Evolutionary conservation across 2,113 vertebrate species (phyloP).

Genomic region (Pangasianodon gigas): DNA sequence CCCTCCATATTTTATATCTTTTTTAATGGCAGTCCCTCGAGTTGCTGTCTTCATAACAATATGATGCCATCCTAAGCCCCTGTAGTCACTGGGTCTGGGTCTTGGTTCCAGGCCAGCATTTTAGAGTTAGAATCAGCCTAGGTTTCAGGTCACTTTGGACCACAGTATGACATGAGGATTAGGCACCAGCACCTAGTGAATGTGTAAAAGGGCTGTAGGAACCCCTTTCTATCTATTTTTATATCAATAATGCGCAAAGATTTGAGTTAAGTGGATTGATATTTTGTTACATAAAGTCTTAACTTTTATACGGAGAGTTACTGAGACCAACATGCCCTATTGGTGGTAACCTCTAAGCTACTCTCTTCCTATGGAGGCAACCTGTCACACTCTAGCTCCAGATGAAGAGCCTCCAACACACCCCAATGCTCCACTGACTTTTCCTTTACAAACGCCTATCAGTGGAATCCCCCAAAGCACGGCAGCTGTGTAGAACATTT

Average conservation of each 20-base stretch:
- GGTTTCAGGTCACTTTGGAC: neutral
- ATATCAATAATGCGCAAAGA: constrained; percentile 3
- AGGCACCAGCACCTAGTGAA: neutral
- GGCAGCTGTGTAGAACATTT: constrained; percentile 36
- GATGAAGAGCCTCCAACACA: constrained; percentile 51
- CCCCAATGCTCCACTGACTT: constrained; percentile 44
- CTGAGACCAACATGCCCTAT: neutral
- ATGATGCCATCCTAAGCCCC: neutral
- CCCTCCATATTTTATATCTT: neutral
- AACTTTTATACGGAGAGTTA: neutral
- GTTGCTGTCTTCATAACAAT: neutral
- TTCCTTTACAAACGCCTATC: constrained; percentile 47
- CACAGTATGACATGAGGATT: neutral
- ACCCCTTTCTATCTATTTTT: neutral
- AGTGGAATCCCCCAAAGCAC: constrained; percentile 44
- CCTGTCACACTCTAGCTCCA: constrained; percentile 8
- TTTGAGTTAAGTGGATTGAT: neutral
- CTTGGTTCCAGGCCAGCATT: neutral
- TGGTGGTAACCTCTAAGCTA: neutral
- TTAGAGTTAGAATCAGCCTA: neutral
- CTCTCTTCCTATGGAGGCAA: constrained; percentile 2
- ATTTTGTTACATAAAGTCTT: neutral
- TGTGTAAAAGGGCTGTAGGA: neutral
- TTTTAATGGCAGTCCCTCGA: neutral
- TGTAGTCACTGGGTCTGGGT: neutral